Evolutionary conservation across 2,113 vertebrate species (phyloP).

Genomic region (Neotragus moschatus): DNA sequence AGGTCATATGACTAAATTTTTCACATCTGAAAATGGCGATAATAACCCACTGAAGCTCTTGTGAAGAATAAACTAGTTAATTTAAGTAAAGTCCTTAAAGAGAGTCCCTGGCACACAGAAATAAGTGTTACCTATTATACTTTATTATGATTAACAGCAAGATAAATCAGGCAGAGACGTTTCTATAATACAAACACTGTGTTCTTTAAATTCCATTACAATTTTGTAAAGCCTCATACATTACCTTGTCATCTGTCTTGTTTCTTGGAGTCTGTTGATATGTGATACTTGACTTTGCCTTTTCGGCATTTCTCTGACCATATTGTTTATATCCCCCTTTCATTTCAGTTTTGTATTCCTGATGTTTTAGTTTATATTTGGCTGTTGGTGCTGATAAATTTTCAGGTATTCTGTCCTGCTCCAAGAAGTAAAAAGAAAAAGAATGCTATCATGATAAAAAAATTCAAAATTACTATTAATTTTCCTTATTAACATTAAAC

Average conservation of each 20-base stretch:
- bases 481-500: neutral
- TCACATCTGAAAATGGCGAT: neutral
- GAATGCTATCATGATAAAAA: neutral
- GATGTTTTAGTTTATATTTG: constrained; percentile 71
- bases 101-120: neutral
- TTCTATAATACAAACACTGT: neutral
- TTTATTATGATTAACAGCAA: neutral
- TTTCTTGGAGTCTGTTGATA: constrained; percentile 37
- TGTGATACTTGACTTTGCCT: constrained; percentile 19
- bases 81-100: neutral
- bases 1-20: neutral
- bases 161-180: neutral
- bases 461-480: neutral
- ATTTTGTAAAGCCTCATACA: neutral
- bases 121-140: neutral
- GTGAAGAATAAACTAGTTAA: neutral
- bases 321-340: constrained; percentile 73
- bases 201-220: neutral
- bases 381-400: constrained; percentile 70
- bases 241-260: constrained; percentile 57
- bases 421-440: constrained; percentile 64
- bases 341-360: constrained; percentile 71
- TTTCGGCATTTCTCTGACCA: constrained; percentile 63
- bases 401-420: constrained; percentile 72
- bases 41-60: neutral